Base-by-base conservation (phyloP, 2,113 vertebrate species). In the Melanerpes formicivorus region DNA sequence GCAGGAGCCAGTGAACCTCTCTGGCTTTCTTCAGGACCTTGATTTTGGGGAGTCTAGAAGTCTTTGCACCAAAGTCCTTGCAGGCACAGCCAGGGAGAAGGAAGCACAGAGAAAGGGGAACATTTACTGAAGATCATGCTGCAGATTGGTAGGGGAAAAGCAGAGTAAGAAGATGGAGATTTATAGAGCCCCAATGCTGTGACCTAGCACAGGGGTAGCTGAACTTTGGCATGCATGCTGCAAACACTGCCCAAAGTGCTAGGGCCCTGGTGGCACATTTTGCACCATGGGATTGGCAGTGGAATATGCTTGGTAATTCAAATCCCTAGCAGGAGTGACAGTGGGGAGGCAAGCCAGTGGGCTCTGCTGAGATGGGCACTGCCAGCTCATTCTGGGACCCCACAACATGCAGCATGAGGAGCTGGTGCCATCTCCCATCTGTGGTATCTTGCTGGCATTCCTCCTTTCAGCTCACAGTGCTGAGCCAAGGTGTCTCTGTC, bases 341-440 rank as follows among this genome's bases (percentile, higher is more conserved):
- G 34, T 4, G 32, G 78, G 56, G 71, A 90, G 84, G 48, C 2
- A 7, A 82, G 70, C 59, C 84, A 78, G 74, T 1, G 4, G 42
- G 58, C 4, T 80, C 87, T 91, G 74, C 30, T 15, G 66, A 69
- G 42, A 29, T 0, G 1, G 78, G n/a, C 87, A 37, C 52, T 76
- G 87, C 78, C 87, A 89, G 81, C 63, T 82, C 67, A 42, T 56
- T 60, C 67, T 1, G 2, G 30, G 55, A 56, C 70, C 44, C 55
- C 0, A 0, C 0, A 0, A 75, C 78, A 80, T 30, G 46, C 32
- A 59, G 42, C 69, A 56, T 0, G 0, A 90, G 65, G 76, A 85
- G 56, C 42, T 6, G 3, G 30, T 92, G 87, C 91, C 85, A 91
- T 93, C 72, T 87, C 82, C 94, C 93, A 95, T 95, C 93, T 95